Evolutionary conservation across 1,140 invertebrate species (phyloP).

Genomic region (Halictus rubicundus): DNA sequence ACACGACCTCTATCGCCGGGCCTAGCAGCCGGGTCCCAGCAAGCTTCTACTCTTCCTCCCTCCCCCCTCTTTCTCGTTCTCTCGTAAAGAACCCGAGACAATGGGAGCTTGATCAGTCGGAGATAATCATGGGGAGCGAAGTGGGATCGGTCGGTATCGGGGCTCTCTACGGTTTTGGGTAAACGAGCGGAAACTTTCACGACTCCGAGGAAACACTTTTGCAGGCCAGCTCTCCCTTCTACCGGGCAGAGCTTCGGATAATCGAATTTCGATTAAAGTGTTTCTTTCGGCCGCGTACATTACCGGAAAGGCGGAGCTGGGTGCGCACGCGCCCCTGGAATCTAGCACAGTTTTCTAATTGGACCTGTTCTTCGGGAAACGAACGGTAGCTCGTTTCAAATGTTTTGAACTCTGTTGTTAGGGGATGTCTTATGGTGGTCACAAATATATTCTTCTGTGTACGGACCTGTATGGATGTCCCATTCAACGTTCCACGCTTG

Average conservation of each 20-base stretch:
- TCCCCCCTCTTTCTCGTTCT: neutral
- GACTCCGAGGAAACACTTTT: neutral
- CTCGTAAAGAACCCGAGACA: neutral
- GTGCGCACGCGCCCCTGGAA: neutral
- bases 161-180: neutral
- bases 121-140: neutral
- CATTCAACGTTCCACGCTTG: too few relatives aligned
- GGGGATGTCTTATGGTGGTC: too few relatives aligned
- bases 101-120: neutral
- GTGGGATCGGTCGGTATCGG: neutral
- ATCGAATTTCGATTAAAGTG: conserved; percentile 21
- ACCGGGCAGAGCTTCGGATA: neutral
- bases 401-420: too few relatives aligned
- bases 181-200: conserved; percentile 7
- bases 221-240: too few relatives aligned
- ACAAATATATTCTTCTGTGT: too few relatives aligned
- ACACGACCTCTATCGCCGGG: too few relatives aligned
- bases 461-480: too few relatives aligned
- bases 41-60: too few relatives aligned
- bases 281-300: neutral
- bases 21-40: too few relatives aligned
- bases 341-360: too few relatives aligned
- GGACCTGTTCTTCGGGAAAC: too few relatives aligned
- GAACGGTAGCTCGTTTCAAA: too few relatives aligned
- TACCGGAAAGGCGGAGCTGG: neutral